A percentile compares a stretch with the other conserved stretches of the same genome.
These are phyloP conservation scores for Actinopyga echinites DNA, from an alignment of 53 echinoderm and acorn worm species.

Conservation along the genomic window DNA sequence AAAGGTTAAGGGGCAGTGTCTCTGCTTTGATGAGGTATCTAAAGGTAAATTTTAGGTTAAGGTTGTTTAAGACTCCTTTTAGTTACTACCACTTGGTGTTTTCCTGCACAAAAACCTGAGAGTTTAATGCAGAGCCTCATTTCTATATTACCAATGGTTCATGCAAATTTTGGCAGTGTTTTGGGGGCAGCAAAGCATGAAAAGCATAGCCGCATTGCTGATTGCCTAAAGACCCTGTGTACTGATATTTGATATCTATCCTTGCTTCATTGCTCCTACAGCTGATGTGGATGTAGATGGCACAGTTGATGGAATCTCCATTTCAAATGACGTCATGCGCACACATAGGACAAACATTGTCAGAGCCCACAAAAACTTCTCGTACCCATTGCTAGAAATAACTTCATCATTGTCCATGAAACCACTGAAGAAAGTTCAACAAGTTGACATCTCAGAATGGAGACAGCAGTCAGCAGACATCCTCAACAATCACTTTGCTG, in stretches of 20 bases:
- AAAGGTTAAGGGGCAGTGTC: too few relatives aligned
- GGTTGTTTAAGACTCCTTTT: too few relatives aligned
- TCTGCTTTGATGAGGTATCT: too few relatives aligned
- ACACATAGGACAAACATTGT: slow-evolving; percentile 62
- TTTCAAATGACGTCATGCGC: slow-evolving; percentile 66
- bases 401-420: slow-evolving; percentile 53
- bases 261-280: background rate
- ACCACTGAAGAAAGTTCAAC: slow-evolving; percentile 52
- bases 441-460: slow-evolving; percentile 83
- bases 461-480: slow-evolving; percentile 33
- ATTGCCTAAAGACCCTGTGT: too few relatives aligned
- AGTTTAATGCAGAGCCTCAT: too few relatives aligned
- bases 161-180: too few relatives aligned
- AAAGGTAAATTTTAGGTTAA: too few relatives aligned
- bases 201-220: too few relatives aligned
- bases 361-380: slow-evolving; percentile 75
- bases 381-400: slow-evolving; percentile 41
- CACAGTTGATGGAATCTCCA: slow-evolving; percentile 65
- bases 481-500: slow-evolving; percentile 33
- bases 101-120: too few relatives aligned
- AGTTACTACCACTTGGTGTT: too few relatives aligned
- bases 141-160: too few relatives aligned
- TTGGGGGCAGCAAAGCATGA: too few relatives aligned
- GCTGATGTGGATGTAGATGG: slow-evolving; percentile 70
- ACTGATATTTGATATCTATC: background rate